A percentile compares a stretch with the other conserved stretches of the same genome.
phyloP scores from a whole-genome alignment of 2,113 vertebrate genomes.

The Orientallactaga bullata region DNA sequence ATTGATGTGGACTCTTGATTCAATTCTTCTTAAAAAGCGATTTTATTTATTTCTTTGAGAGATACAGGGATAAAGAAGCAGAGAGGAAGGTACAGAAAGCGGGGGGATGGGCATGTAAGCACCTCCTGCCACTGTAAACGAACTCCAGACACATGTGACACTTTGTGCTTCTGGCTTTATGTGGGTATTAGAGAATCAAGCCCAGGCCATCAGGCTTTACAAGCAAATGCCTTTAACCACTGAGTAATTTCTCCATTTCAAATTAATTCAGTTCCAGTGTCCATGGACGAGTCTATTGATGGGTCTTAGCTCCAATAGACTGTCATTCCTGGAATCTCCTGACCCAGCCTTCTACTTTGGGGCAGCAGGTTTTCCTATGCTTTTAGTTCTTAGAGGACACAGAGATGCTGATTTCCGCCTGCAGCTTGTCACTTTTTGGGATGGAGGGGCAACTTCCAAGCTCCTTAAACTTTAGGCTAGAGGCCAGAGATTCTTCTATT shows the following conservation, averaged over 20 bases:
- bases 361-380: neutral
- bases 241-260: neutral
- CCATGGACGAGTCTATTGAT: neutral
- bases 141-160: no score
- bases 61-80: no score
- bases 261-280: neutral
- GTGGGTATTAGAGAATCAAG: no score
- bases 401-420: slow-evolving; percentile 12
- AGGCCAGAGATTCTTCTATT: neutral
- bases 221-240: no score
- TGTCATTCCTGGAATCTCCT: neutral
- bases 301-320: slow-evolving; percentile 19
- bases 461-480: neutral
- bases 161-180: no score
- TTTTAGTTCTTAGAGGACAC: neutral
- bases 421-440: neutral
- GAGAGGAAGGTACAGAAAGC: no score
- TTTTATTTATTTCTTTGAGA: no score
- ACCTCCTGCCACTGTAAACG: no score
- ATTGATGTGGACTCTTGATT: neutral
- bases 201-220: no score
- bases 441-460: neutral
- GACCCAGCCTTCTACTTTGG: neutral
- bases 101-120: no score
- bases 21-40: no score